Evolutionary conservation across 2,797 vertebrate genomes (phyloP).

Genomic region (Varecia variegata): DNA sequence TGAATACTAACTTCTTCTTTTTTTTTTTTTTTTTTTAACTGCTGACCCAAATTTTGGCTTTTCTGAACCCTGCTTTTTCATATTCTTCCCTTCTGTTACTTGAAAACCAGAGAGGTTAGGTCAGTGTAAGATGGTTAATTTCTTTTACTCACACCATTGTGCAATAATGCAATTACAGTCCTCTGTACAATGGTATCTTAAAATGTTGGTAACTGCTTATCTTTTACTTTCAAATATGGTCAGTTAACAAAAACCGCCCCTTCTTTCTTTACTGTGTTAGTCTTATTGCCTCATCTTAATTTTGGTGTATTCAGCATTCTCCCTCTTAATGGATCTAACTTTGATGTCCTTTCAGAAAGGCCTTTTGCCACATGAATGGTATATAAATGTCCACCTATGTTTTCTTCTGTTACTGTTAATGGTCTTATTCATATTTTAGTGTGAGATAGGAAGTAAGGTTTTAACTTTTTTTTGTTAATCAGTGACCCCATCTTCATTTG

Average conservation of each 20-base stretch:
- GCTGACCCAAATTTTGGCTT: not conserved
- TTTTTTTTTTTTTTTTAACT: not conserved
- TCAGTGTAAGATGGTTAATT: not conserved
- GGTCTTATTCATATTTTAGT: not conserved
- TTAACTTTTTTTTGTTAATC: not conserved
- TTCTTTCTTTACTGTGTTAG: not conserved
- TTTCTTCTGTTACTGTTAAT: not conserved
- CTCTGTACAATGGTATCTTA: not conserved
- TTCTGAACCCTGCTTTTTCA: not conserved
- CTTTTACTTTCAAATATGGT: not conserved
- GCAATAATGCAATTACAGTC: not conserved
- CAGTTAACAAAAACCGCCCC: not conserved
- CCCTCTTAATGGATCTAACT: not conserved
- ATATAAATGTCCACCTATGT: not conserved
- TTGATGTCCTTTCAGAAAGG: not conserved
- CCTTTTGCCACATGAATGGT: not conserved
- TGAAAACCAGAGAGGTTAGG: slow-evolving; percentile 6
- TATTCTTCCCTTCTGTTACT: not conserved
- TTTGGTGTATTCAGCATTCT: not conserved
- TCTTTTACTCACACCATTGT: not conserved
- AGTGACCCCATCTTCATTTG: not conserved
- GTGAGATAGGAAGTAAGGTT: not conserved
- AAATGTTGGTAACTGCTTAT: not conserved
- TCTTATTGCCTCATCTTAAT: not conserved
- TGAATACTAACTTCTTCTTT: not conserved